A percentile compares a stretch with the other conserved stretches of the same genome.
Evolutionary conservation across 2,797 vertebrate species (phyloP).

Genomic region (Loris lydekkerianus): DNA sequence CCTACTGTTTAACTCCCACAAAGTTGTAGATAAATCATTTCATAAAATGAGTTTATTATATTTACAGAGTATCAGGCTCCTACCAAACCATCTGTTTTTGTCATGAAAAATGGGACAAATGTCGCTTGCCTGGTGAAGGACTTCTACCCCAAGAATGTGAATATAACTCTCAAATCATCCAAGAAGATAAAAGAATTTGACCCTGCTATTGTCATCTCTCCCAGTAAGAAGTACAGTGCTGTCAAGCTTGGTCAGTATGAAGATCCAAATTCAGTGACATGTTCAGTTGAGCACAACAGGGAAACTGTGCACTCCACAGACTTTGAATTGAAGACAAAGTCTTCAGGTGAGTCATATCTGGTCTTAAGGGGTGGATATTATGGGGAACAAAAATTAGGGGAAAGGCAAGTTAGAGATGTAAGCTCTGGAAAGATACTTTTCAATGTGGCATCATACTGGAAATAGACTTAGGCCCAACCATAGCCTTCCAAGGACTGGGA

Average conservation of each 20-base stretch:
- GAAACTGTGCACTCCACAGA: background rate
- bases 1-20: slow-evolving; percentile 5
- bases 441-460: background rate
- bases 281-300: slow-evolving; percentile 73
- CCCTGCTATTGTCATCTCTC: slow-evolving; percentile 39
- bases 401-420: background rate
- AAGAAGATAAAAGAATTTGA: slow-evolving; percentile 61
- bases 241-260: slow-evolving; percentile 67
- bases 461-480: background rate
- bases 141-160: slow-evolving; percentile 83
- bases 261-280: slow-evolving; percentile 73
- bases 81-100: slow-evolving; percentile 79
- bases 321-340: background rate
- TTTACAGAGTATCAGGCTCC: slow-evolving; percentile 72
- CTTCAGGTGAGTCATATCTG: slow-evolving; percentile 64
- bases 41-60: slow-evolving; percentile 63
- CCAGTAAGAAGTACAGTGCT: slow-evolving; percentile 82
- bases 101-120: slow-evolving; percentile 80
- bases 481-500: background rate
- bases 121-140: slow-evolving; percentile 85
- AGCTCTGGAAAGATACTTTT: slow-evolving; percentile 27
- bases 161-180: slow-evolving; percentile 72
- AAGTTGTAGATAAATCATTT: slow-evolving; percentile 35
- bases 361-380: background rate
- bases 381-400: background rate